phyloP scores from a whole-genome alignment of 2,888 invertebrate genomes.

The Urechis unicinctus region DNA sequence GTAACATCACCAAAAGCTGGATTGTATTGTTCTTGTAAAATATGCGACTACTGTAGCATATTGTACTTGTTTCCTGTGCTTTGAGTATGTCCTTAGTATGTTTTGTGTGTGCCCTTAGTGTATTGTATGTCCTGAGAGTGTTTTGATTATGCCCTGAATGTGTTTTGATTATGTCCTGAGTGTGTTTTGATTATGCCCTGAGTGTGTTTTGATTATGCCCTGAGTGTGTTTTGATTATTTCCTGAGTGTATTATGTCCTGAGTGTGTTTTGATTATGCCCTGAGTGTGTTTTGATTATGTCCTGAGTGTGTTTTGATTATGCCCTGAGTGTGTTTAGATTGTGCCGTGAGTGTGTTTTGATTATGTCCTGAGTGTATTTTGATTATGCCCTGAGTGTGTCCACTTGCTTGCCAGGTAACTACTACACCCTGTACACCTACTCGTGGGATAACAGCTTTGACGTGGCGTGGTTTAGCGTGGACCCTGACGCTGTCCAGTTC shows the following conservation, averaged over 20 bases:
- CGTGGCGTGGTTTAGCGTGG: background rate
- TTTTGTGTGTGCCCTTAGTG: background rate
- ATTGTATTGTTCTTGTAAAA: background rate
- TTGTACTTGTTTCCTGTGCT: background rate
- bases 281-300: no score
- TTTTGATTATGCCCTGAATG: background rate
- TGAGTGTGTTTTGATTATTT: no score
- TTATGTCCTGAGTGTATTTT: background rate
- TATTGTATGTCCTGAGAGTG: background rate
- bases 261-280: background rate
- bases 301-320: no score
- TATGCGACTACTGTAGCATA: no score
- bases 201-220: no score
- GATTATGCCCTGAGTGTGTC: no score
- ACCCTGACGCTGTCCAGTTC: background rate
- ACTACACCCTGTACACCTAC: background rate
- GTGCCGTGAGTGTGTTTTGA: background rate
- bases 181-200: background rate
- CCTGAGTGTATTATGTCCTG: background rate
- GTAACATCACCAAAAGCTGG: background rate
- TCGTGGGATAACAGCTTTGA: background rate
- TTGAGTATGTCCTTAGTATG: no score
- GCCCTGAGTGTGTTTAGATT: no score
- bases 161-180: no score
- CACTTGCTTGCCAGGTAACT: no score